Evolutionary conservation across 2,797 vertebrate species (phyloP), one percentile per base, ranked within the genome.

Genomic region (Octomys mimax): DNA sequence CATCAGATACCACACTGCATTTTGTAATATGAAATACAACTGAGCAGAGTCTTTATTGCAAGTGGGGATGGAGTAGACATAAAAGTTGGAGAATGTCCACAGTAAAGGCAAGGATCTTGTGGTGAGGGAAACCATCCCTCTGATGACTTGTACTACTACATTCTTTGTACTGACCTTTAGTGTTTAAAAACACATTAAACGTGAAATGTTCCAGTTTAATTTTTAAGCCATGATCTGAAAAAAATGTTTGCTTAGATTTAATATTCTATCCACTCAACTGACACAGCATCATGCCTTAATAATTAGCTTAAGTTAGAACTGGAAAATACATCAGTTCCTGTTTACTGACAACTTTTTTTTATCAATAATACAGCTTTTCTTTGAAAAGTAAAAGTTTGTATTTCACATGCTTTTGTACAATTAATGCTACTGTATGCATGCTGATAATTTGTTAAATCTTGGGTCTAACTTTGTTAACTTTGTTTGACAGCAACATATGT

Each of bases 11-110:
- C n/a, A 90, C 57, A 87, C 96, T 93, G 33, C 31, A 82, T 87
- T 91, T 95, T 87, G 73, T 66, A 89, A 89, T 73, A 82, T 14
- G 95, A 91, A 89, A 68, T 9, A 83, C 28, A 97, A 92, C 1
- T 54, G n/a, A 92, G 92, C 26, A 92, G 28, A 87, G 81, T 95
- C 78, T 83, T 24, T 88, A 39, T n/a, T 89, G 31, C 83, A 95
- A 87, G 33, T 21, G 3, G 59, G 77, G 64, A 54, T 66, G 24
- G 59, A 68, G 95, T 87, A 91, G 33, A 92, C 31, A 80, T 71
- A 66, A 81, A 92, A 68, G 61, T 16, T 79, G 39, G 61, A 73
- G n/a, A 96, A 84, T 87, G 52, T 14, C 80, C 79, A 82, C 0
- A 71, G 14, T 62, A 87, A 87, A 64, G 70, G n/a, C 24, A 33